Evolutionary conservation across 2,888 invertebrate genomes (phyloP).

Genomic region (Habroteleia sp.): DNA sequence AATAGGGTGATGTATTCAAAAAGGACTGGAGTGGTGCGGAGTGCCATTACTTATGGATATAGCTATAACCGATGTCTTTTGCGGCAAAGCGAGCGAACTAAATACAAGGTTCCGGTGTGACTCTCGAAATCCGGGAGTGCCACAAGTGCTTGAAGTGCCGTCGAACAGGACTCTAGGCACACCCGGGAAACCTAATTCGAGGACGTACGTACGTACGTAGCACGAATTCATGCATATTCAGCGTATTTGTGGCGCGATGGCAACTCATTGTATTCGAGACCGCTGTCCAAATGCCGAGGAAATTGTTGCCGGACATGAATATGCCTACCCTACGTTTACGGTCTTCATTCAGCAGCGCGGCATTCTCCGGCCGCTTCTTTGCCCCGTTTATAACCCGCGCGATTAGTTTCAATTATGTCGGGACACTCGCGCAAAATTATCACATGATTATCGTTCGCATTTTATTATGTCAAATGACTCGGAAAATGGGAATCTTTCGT

Average conservation of each 20-base stretch:
- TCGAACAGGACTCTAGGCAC: conserved; percentile 71
- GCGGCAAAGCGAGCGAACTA: conserved; percentile 54
- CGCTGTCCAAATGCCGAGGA: conserved; percentile 70
- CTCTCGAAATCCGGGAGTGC: conserved; percentile 68
- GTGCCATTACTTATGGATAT: conserved; percentile 46
- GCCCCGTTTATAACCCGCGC: conserved; percentile 16
- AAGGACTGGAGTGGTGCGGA: conserved; percentile 33
- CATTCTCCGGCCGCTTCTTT: conserved; percentile 11
- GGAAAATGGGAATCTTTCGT: conserved; percentile 14
- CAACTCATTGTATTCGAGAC: conserved; percentile 72
- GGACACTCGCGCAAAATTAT: conserved; percentile 21
- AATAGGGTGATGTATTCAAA: conserved; percentile 50
- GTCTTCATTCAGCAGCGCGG: conserved; percentile 34
- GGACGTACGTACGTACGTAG: conserved; percentile 70
- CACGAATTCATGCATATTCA: conserved; percentile 77
- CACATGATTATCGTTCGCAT: conserved; percentile 27
- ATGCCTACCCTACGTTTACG: conserved; percentile 49
- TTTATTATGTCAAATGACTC: conserved; percentile 17
- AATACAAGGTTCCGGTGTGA: conserved; percentile 58
- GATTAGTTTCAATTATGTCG: conserved; percentile 46
- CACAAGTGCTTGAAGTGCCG: conserved; percentile 70
- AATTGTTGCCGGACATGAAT: conserved; percentile 65
- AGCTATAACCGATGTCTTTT: conserved; percentile 50
- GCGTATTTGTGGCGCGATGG: conserved; percentile 73
- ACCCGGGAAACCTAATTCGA: conserved; percentile 76